Conservation (phyloP, 2,113 vertebrate species). For the Oncorhynchus nerka region DNA sequence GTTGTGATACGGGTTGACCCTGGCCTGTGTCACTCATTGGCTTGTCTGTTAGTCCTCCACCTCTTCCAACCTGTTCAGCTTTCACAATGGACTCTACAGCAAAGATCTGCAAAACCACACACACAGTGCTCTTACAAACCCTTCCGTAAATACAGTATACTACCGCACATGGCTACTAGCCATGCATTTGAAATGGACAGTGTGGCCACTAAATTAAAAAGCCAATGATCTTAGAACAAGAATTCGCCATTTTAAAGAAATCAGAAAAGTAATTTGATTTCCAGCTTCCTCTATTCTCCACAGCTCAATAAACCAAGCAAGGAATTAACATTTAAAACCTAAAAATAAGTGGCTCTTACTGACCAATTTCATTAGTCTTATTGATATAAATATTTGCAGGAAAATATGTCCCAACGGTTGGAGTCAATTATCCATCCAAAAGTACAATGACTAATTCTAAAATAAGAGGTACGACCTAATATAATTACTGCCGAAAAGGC, state of each 20-base stretch:
- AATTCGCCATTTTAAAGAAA: constrained; percentile 4
- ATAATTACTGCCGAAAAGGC: no score
- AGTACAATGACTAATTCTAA: no score
- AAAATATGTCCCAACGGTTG: background rate
- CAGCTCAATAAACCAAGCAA: no score
- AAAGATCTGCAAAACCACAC: constrained; percentile 44
- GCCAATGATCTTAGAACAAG: constrained; percentile 19
- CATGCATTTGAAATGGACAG: background rate
- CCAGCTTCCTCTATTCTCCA: no score
- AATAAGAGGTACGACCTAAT: no score
- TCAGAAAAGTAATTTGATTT: no score
- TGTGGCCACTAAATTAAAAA: no score
- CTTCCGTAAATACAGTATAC: background rate
- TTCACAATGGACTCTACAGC: constrained; percentile 35
- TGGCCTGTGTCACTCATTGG: constrained; percentile 29
- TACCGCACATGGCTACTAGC: background rate
- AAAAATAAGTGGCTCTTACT: background rate
- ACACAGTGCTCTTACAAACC: constrained; percentile 2
- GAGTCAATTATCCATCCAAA: background rate
- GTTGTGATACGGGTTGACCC: background rate
- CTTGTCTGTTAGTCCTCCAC: constrained; percentile 47
- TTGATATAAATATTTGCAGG: constrained; percentile 14
- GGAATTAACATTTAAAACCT: no score
- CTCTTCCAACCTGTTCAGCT: constrained; percentile 53
- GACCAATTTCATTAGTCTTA: constrained; percentile 5